phyloP scores from a whole-genome alignment of 1,140 invertebrate species.

The Drosophila parvula region DNA sequence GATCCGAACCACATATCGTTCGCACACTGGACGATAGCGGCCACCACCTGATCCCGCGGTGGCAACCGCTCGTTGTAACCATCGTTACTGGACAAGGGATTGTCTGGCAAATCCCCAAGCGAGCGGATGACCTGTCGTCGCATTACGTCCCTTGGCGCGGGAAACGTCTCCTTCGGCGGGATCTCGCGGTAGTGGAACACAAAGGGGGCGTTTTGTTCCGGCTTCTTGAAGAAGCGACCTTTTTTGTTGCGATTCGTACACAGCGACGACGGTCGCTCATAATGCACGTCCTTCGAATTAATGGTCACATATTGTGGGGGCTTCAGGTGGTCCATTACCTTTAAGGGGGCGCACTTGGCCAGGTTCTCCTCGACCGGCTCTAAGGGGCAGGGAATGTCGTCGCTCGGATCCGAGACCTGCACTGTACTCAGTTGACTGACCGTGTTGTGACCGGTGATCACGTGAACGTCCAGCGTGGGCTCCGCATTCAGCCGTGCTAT shows the following conservation, averaged over 20 bases:
- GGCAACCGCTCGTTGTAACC: constrained; percentile 3
- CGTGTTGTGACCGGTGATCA: not conserved
- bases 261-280: not conserved
- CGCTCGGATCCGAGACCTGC: constrained; percentile 23
- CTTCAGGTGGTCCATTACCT: not conserved
- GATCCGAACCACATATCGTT: constrained; percentile 35
- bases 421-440: not conserved
- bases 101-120: not conserved
- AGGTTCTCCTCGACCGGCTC: not conserved
- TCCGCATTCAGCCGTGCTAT: not conserved
- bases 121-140: constrained; percentile 14
- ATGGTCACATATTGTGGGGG: not conserved
- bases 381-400: not conserved
- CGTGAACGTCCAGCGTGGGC: constrained; percentile 6
- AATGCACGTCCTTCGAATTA: not conserved
- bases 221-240: constrained; percentile 13
- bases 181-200: constrained; percentile 38
- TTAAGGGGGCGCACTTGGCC: not conserved
- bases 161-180: not conserved
- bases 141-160: constrained; percentile 5
- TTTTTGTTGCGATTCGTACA: not conserved
- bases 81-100: not conserved
- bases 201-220: not conserved
- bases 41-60: constrained; percentile 22
- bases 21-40: constrained; percentile 34